Base-by-base conservation (phyloP, 2,113 vertebrate species). In the Nothocercus julius region DNA sequence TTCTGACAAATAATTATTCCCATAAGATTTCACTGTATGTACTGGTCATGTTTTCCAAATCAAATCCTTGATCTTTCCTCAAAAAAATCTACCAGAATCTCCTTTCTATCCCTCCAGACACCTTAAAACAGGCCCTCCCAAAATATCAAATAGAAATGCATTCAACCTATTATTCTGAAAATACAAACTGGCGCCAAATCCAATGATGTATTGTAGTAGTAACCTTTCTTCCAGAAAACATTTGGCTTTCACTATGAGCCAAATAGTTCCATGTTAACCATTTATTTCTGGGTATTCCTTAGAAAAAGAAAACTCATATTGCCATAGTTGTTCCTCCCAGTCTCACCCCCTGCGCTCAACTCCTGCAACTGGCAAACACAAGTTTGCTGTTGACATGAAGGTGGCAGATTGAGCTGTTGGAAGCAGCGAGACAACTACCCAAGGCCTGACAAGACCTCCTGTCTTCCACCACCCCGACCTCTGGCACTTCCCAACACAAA, bases 221-320 rank as follows among this genome's bases (percentile, higher is more conserved):
- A 87, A 53, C 63, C 75, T 84, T 84, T n/a, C 79, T 89, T 94
- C 77, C 86, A 82, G 78, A 82, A 93, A 89, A 89, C 8, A 25
- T 74, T 38, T 66, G 36, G 38, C 38, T 80, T 42, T n/a, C 62
- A 40, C 32, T 40, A 6, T 18, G 49, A 54, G 51, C 13, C 42
- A 76, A 66, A 38, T 7, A 59, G 20, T 7, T 79, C 16, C 30
- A 6, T 32, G 40, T 66, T 40, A 91, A 20, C 22, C 62, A 22
- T 77, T 53, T 44, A 22, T 77, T 53, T 44, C 22, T 6, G 27
- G 42, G 3, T 0, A 0, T 42, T 85, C 64, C 44, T 72, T 45
- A 32, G 44, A 7, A 68, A 91, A 84, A 73, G 53, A 54, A 53
- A 45, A 14, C 44, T 87, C 53, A 18, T 62, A 0, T 9, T 79